Base-by-base conservation (phyloP, 1,140 invertebrate species). In the Ceratosolen fusciceps region DNA sequence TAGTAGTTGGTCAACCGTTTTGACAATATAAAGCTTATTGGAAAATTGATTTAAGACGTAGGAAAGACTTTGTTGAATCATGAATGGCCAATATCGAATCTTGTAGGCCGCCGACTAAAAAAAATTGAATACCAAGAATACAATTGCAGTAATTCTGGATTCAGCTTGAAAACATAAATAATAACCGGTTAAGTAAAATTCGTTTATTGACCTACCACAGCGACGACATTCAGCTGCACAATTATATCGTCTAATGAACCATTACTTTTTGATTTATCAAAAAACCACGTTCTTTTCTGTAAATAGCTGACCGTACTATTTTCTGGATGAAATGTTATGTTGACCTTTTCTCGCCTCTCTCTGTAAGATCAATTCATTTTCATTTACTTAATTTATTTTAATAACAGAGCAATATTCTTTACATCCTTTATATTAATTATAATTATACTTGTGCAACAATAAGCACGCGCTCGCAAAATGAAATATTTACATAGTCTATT, bases 221-320 rank as follows among this genome's bases (percentile, higher is more conserved):
- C 93, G 12, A 98, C 93, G 10, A 94, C 92, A 87, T 98, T 98
- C 5, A 98, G 87, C 5, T 95, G 96, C 0, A 92, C 94, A 74
- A 98, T 92, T 4, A 92, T 89, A 84, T 98, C 96, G 47, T 92
- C 89, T 19, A 98, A 91, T 16, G 91, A 91, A 1, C 96, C 96
- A 68, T 93, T 93, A 81, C 96, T 98, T 77, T 90, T 90, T 10
- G 92, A 90, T 62, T 88, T 91, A 80, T 95, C 93, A 84, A 96
- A 98, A 82, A 92, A 92, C 93, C 95, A 98, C 52, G 90, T 92
- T 83, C 95, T 93, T 47, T 91, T 93, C 72, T 95, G 94, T 19
- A 92, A 88, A 87, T 96, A 98, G 29, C 93, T 95, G 1, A 99
- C 93, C 0, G 97, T 97, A 12, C 91, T 90, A 88, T 98, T 98